A percentile compares a stretch with the other conserved stretches of the same genome.
Evolutionary conservation across 1,140 invertebrate species (phyloP).

Genomic region (Dreissena polymorpha): DNA sequence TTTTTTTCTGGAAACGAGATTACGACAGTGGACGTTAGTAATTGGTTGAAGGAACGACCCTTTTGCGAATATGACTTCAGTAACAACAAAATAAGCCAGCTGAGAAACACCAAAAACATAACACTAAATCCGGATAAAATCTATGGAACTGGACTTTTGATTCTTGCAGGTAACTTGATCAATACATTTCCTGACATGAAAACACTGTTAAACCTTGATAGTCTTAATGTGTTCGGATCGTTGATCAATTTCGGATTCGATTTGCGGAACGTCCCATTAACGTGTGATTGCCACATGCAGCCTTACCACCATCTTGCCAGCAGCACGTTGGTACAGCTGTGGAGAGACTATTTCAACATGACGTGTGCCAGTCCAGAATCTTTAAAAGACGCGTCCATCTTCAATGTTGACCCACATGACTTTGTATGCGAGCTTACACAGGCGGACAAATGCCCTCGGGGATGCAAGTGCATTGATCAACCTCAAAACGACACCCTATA

Average conservation of each 20-base stretch:
- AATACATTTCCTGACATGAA: background rate
- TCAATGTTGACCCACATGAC: background rate
- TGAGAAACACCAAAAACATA: background rate
- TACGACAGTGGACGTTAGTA: background rate
- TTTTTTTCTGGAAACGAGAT: background rate
- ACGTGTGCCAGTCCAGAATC: background rate
- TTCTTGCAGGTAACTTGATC: background rate
- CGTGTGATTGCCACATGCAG: constrained; percentile 2
- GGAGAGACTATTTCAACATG: background rate
- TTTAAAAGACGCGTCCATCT: background rate
- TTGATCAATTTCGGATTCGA: background rate
- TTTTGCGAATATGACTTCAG: background rate
- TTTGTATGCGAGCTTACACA: background rate
- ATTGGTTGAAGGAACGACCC: background rate
- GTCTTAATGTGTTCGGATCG: background rate
- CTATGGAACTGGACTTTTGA: background rate
- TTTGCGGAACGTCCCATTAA: background rate
- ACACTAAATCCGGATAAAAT: background rate
- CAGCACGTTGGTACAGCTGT: background rate
- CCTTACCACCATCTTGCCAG: background rate
- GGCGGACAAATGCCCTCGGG: background rate
- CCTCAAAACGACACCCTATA: background rate
- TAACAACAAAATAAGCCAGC: background rate
- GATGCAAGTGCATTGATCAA: background rate
- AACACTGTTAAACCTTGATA: background rate